phyloP scores from a whole-genome alignment of 2,888 invertebrate species.

The Caradrina kadenii region DNA sequence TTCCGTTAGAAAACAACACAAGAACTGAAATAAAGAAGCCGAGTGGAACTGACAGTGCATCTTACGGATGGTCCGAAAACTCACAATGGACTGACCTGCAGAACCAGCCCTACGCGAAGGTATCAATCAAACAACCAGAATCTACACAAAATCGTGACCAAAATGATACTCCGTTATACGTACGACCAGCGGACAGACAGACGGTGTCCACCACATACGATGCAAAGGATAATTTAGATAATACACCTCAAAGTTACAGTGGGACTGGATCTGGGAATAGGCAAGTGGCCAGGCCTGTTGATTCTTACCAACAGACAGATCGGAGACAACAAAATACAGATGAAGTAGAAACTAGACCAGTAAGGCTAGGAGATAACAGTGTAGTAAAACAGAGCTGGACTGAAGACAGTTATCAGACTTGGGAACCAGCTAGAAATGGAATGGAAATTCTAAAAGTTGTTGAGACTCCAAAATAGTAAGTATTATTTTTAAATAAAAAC shows the following conservation, averaged over 20 bases:
- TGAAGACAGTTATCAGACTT: slow-evolving; percentile 1
- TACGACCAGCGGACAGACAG: slow-evolving; percentile 14
- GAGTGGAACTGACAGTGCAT: neutral
- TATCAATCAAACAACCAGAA: neutral
- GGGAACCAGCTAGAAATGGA: neutral
- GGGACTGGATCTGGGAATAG: neutral
- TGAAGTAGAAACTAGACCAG: neutral
- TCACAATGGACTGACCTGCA: slow-evolving; percentile 6
- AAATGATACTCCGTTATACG: slow-evolving; percentile 20
- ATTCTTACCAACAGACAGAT: slow-evolving; percentile 10
- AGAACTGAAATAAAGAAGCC: neutral
- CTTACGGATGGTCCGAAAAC: slow-evolving; percentile 12
- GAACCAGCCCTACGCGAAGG: slow-evolving; percentile 4
- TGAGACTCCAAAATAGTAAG: slow-evolving; percentile 30
- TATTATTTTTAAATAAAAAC: neutral
- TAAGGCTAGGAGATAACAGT: neutral
- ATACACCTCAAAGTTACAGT: slow-evolving; percentile 10
- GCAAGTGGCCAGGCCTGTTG: neutral
- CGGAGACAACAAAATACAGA: neutral
- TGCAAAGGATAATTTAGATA: neutral
- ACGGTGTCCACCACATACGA: slow-evolving; percentile 10
- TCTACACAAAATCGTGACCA: neutral
- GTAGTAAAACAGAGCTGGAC: neutral
- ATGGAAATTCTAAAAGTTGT: neutral
- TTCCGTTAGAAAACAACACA: slow-evolving; percentile 24